Base-by-base conservation (phyloP, 2,888 invertebrate species). In the Nomada ferruginata region DNA sequence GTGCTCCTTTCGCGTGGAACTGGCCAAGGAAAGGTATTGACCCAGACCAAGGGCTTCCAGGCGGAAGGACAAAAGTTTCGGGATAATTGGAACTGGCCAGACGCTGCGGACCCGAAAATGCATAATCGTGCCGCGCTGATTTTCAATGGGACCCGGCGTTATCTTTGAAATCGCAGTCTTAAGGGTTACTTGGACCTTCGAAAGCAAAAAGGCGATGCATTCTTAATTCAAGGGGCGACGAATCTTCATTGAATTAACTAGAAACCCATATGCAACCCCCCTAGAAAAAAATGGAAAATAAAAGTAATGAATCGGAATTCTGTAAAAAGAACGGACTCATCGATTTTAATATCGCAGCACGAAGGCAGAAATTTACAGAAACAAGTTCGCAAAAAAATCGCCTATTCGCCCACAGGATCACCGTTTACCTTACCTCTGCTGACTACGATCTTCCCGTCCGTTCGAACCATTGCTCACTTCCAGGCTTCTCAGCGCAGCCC, bases 1-100 rank as follows among this genome's bases (percentile, higher is more conserved):
- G 84, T 79, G 83, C 75, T 82, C 76, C 75, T 75, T 79, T 85
- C 79, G 87, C 85, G 84, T 63, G 72, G 75, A 81, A 71, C 76
- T 66, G 70, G 53, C 66, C 79, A 70, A 55, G 82, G 82, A 63
- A 84, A 85, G 81, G 85, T 90, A 89, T 89, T 86, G 90, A 89
- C 88, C 89, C 75, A 78, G 83, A 71, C 78, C 88, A 77, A 80
- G 74, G 82, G 65, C 69, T 74, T 69, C 61, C 57, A 84, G 42
- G 87, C 90, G 89, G 88, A 89, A 90, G 91, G 91, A 90, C 90
- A 87, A 89, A 90, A 91, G 89, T 89, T 91, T 90, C 83, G 83
- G 84, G 89, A 90, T 91, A 91, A 91, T 91, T 91, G 90, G 90
- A 83, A 83, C 85, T 87, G 86, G 70, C 70, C 73, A 68, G 83